A percentile compares a stretch with the other conserved stretches of the same genome.
phyloP scores from a whole-genome alignment of 1,140 invertebrate species.

The Drosophila insularis region DNA sequence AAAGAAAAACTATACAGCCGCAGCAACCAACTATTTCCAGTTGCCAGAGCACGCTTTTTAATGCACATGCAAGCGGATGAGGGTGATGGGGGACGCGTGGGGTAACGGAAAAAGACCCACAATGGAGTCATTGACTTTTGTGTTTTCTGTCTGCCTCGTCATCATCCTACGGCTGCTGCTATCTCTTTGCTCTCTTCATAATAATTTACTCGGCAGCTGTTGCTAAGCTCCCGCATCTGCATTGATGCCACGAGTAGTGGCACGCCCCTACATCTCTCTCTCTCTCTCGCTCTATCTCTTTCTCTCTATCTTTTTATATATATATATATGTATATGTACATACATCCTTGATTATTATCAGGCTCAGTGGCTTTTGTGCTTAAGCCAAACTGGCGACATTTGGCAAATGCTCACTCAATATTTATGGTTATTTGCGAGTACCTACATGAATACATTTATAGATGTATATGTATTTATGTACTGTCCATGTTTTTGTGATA shows the following conservation, averaged over 20 bases:
- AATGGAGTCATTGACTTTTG: slow-evolving; percentile 80
- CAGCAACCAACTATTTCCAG: slow-evolving; percentile 67
- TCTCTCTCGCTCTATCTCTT: no score
- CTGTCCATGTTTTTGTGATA: background rate
- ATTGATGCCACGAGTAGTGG: slow-evolving; percentile 53
- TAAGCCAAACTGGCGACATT: slow-evolving; percentile 58
- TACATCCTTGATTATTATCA: slow-evolving; percentile 39
- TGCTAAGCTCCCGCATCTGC: slow-evolving; percentile 67
- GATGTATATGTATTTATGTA: background rate
- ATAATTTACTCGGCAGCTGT: slow-evolving; percentile 74
- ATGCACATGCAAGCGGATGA: slow-evolving; percentile 62
- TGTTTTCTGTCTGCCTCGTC: slow-evolving; percentile 53
- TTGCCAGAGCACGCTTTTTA: slow-evolving; percentile 54
- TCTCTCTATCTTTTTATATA: no score
- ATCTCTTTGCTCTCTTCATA: slow-evolving; percentile 55
- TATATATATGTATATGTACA: background rate
- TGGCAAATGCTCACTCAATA: slow-evolving; percentile 20
- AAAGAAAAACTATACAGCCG: slow-evolving; percentile 68
- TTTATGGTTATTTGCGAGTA: slow-evolving; percentile 17
- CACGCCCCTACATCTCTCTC: slow-evolving; percentile 21
- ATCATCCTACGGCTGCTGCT: slow-evolving; percentile 18
- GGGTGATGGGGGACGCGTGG: background rate
- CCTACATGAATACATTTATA: background rate
- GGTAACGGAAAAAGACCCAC: slow-evolving; percentile 46
- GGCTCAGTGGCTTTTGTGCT: slow-evolving; percentile 55